Evolutionary conservation across 2,797 vertebrate genomes (phyloP), one percentile per base, ranked within the genome.

Genomic region (Malacoraja senta): DNA sequence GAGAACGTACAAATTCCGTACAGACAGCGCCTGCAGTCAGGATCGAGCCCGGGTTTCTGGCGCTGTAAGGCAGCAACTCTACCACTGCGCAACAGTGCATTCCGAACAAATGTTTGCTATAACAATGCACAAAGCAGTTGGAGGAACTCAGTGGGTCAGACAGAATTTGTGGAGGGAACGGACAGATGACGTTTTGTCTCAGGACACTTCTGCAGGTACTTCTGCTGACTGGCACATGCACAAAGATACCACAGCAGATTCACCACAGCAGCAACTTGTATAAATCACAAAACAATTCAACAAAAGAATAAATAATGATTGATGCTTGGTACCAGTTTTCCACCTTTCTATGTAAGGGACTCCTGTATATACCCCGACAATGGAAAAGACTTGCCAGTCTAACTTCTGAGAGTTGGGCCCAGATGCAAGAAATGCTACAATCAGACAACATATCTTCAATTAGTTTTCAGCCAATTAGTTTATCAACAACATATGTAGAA

Each of bases 251-350:
- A 86, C 13, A 88, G 63, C 7, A n/a, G 58, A 84, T 84, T n/a
- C 26, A 84, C 58, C 58, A 84, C 53, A 84, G 58, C 81, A 84
- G 53, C 81, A 63, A 53, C 53, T 84, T 61, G 53, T 58, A 88
- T 61, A 88, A 29, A 88, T 61, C n/a, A 65, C 29, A 17, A 65
- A 88, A 65, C 32, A 88, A 63, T n/a, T 68, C 65, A 32, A 32
- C 84, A 88, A 61, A 88, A 61, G 84, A 88, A 88, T n/a, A 88
- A 65, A 9, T 88, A 88, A 65, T 32, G 61, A 19, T 88, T 65
- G 84, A 65, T 63, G 63, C 84, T 65, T 88, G 58, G 29, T 13
- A 88, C 61, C 29, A 9, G n/a, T 68, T 35, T 63, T 86, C 83
- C 65, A 65, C 21, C 63, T 65, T 65, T 10, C 84, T 65, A 19